A percentile compares a stretch with the other conserved stretches of the same genome.
Conservation (phyloP, 2,888 invertebrate species). For the Athetis lepigone region DNA sequence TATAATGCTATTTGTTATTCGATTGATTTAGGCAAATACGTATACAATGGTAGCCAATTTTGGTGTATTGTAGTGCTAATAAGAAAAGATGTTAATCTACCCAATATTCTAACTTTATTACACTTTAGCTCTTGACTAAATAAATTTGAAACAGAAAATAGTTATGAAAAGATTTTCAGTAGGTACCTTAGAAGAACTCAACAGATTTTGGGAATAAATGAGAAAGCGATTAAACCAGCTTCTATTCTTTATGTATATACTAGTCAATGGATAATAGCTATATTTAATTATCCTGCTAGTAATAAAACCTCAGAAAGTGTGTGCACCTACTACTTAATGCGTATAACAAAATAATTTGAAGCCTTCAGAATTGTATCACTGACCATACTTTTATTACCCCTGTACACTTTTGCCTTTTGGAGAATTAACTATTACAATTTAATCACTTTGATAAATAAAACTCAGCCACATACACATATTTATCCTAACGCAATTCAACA, state of each 20-base stretch:
- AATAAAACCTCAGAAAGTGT: too few relatives aligned
- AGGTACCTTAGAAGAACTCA: too few relatives aligned
- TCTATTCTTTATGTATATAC: too few relatives aligned
- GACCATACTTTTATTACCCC: too few relatives aligned
- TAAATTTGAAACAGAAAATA: neutral
- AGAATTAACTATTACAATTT: too few relatives aligned
- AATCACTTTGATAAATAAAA: too few relatives aligned
- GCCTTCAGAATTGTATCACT: too few relatives aligned
- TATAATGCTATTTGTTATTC: conserved; percentile 60
- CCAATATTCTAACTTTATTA: neutral
- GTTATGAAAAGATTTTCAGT: neutral
- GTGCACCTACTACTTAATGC: too few relatives aligned
- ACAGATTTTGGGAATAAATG: too few relatives aligned
- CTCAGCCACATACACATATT: conserved; percentile 33
- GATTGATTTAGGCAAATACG: conserved; percentile 60
- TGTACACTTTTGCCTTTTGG: too few relatives aligned
- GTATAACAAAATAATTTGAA: too few relatives aligned
- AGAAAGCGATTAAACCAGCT: too few relatives aligned
- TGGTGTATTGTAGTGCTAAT: neutral
- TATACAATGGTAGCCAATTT: conserved; percentile 34
- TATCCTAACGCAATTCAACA: conserved; percentile 5
- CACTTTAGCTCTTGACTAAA: neutral
- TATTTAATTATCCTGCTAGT: neutral
- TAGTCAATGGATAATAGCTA: neutral
- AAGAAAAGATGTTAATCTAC: neutral